These are phyloP conservation scores for Acronicta leporina DNA, from an alignment of 2,888 invertebrate species.

Conservation along the genomic window DNA sequence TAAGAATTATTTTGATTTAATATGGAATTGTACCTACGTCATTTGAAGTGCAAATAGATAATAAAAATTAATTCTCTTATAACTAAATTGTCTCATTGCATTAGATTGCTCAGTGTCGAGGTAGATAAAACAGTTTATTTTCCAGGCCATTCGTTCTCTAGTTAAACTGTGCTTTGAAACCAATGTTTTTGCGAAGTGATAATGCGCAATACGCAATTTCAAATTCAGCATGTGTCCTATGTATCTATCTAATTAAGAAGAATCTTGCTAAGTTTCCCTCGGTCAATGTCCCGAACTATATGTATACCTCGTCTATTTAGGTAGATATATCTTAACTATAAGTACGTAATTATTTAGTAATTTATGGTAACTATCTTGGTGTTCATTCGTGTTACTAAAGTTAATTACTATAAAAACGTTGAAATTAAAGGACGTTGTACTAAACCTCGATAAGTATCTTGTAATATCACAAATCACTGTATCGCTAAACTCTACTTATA, in stretches of 20 bases:
- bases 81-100: conserved; percentile 36
- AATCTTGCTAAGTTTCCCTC: conserved; percentile 35
- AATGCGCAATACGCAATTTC: conserved; percentile 25
- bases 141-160: conserved; percentile 49
- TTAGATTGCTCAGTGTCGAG: conserved; percentile 49
- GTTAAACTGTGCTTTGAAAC: conserved; percentile 32
- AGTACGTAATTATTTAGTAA: conserved; percentile 59
- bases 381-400: conserved; percentile 84
- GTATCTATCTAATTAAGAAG: conserved; percentile 41
- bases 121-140: conserved; percentile 46
- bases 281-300: conserved; percentile 34
- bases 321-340: conserved; percentile 58
- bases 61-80: conserved; percentile 27
- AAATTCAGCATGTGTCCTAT: conserved; percentile 37
- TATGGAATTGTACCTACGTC: conserved; percentile 12
- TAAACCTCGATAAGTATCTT: conserved; percentile 84
- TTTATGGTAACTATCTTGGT: conserved; percentile 81
- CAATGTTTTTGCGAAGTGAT: conserved; percentile 27
- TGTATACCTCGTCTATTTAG: conserved; percentile 47
- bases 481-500: conserved; percentile 79
- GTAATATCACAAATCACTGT: conserved; percentile 88
- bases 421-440: conserved; percentile 85
- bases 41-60: conserved; percentile 46
- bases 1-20: conserved; percentile 10
- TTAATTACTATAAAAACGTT: conserved; percentile 80